A percentile compares a stretch with the other conserved stretches of the same genome.
Conservation (phyloP, 2,888 invertebrate genomes). For the Macrophya alboannulata region DNA sequence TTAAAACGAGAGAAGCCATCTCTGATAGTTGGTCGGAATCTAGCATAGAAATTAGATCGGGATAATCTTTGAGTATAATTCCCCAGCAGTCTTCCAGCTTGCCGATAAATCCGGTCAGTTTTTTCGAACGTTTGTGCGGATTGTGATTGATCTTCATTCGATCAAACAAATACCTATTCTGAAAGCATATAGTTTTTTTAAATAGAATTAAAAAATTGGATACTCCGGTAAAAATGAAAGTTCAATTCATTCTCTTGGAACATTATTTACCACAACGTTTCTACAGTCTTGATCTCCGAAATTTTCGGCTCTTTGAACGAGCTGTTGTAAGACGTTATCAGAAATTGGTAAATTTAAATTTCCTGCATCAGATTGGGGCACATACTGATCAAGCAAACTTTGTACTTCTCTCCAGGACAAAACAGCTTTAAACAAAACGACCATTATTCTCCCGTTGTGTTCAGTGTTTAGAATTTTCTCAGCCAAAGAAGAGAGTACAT, state of each 20-base stretch:
- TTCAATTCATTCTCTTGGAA: not conserved
- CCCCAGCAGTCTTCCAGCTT: conserved; percentile 68
- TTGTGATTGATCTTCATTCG: conserved; percentile 58
- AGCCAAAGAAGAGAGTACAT: conserved; percentile 66
- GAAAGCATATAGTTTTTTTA: conserved; percentile 59
- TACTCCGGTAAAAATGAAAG: not conserved
- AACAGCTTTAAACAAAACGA: conserved; percentile 65
- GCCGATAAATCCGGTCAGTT: conserved; percentile 63
- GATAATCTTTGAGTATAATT: conserved; percentile 67
- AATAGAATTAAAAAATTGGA: conserved; percentile 9
- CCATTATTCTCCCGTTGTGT: conserved; percentile 64
- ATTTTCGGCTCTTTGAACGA: conserved; percentile 66
- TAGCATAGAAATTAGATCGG: conserved; percentile 65
- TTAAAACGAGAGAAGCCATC: conserved; percentile 66
- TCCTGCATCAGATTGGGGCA: conserved; percentile 62
- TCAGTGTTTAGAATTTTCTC: conserved; percentile 63
- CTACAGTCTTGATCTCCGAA: conserved; percentile 65
- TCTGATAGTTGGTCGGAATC: conserved; percentile 65
- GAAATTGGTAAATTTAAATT: conserved; percentile 65
- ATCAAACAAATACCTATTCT: conserved; percentile 70
- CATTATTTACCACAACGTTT: conserved; percentile 67
- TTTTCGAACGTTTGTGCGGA: conserved; percentile 55
- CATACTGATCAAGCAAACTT: conserved; percentile 69
- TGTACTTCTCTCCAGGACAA: conserved; percentile 70
- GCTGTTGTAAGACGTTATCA: conserved; percentile 67